A percentile compares a stretch with the other conserved stretches of the same genome.
Evolutionary conservation across 2,113 vertebrate species (phyloP).

Genomic region (Sinocyclocheilus anophthalmus): DNA sequence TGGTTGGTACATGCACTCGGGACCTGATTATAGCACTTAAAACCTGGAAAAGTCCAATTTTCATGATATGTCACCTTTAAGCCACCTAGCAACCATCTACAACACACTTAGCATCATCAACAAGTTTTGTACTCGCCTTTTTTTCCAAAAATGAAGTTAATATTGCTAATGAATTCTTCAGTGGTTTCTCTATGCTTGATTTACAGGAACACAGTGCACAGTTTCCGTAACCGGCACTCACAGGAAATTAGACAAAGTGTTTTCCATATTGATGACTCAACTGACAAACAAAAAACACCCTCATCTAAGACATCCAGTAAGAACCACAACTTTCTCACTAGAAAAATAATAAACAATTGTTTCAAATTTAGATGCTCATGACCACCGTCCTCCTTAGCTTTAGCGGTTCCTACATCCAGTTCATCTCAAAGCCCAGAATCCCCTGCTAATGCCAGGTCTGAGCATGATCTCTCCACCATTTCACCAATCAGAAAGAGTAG

Average conservation of each 20-base stretch:
- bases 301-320: slow-evolving; percentile 30
- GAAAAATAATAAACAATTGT: not conserved
- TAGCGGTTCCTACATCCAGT: not conserved
- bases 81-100: too few species aligned
- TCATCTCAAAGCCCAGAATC: not conserved
- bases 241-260: slow-evolving; percentile 70
- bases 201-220: slow-evolving; percentile 86
- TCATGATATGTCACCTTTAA: too few species aligned
- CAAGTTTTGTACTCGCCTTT: too few species aligned
- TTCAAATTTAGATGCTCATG: not conserved
- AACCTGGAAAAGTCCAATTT: too few species aligned
- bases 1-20: too few species aligned
- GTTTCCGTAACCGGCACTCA: slow-evolving; percentile 73
- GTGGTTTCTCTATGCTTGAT: slow-evolving; percentile 17
- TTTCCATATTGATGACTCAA: slow-evolving; percentile 61
- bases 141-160: not conserved
- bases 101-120: too few species aligned
- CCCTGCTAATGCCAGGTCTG: slow-evolving; percentile 14
- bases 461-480: slow-evolving; percentile 18
- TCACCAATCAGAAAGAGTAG: slow-evolving; percentile 61
- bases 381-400: not conserved
- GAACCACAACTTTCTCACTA: not conserved
- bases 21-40: too few species aligned
- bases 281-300: not conserved
- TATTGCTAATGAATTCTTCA: not conserved